phyloP scores from a whole-genome alignment of 2,888 invertebrate genomes.

The Caenorhabditis zanzibari region DNA sequence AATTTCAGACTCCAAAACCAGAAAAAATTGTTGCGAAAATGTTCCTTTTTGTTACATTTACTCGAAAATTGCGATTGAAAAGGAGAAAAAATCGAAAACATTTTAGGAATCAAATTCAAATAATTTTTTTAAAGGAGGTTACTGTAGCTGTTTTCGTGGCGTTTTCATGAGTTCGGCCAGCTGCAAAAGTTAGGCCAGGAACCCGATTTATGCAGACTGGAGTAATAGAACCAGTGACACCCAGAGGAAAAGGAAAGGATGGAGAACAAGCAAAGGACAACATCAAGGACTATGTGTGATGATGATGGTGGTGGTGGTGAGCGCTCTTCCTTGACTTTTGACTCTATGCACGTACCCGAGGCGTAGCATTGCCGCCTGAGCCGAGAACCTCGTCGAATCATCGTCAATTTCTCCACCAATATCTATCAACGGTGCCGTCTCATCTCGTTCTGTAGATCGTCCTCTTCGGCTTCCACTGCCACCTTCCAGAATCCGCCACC shows the following conservation, averaged over 20 bases:
- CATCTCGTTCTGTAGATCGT: constrained; percentile 43
- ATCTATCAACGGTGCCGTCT: constrained; percentile 66
- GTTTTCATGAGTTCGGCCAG: too few relatives aligned
- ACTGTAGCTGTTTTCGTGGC: too few relatives aligned
- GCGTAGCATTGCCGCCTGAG: constrained; percentile 56
- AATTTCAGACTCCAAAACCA: too few relatives aligned
- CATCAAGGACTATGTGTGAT: constrained; percentile 15
- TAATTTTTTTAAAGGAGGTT: too few relatives aligned
- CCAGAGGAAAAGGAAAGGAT: background rate
- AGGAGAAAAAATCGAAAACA: too few relatives aligned
- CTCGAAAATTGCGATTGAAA: too few relatives aligned
- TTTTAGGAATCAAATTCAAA: too few relatives aligned
- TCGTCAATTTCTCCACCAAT: constrained; percentile 66
- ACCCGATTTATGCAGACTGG: too few relatives aligned
- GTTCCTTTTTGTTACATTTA: too few relatives aligned
- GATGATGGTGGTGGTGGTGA: constrained; percentile 35
- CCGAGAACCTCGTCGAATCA: constrained; percentile 37
- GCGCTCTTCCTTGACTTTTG: constrained; percentile 5
- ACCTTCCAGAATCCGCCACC: constrained; percentile 69
- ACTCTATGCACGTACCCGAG: constrained; percentile 66
- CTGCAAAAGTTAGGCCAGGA: too few relatives aligned
- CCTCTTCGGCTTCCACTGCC: constrained; percentile 17
- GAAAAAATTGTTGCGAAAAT: too few relatives aligned
- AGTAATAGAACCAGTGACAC: too few relatives aligned
- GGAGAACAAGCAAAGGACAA: constrained; percentile 14